A percentile compares a stretch with the other conserved stretches of the same genome.
phyloP scores from a whole-genome alignment of 2,797 vertebrate genomes.

The Pangasius macronema region DNA sequence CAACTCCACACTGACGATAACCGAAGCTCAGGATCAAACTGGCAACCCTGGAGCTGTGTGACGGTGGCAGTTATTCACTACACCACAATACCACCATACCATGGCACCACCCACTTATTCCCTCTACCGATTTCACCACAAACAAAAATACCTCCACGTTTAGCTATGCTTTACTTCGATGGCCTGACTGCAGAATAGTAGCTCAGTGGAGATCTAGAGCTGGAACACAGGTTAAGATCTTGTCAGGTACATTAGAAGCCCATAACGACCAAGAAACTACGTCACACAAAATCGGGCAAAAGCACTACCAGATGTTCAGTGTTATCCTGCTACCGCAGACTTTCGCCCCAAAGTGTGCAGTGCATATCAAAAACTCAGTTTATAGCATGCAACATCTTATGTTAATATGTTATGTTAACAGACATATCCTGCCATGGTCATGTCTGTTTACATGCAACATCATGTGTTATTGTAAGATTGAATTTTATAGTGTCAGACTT shows the following conservation, averaged over 20 bases:
- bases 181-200: background rate
- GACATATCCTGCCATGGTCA: background rate
- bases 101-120: background rate
- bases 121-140: slow-evolving; percentile 24
- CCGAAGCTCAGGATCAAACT: background rate
- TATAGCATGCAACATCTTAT: background rate
- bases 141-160: background rate
- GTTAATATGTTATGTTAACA: too few relatives aligned
- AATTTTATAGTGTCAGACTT: background rate
- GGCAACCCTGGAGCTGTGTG: background rate
- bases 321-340: slow-evolving; percentile 26
- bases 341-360: slow-evolving; percentile 8
- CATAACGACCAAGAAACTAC: background rate
- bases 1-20: background rate
- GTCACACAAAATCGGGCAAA: background rate
- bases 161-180: background rate
- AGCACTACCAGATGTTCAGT: slow-evolving; percentile 35
- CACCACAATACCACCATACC: background rate
- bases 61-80: background rate
- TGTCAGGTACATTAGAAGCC: slow-evolving; percentile 20
- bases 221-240: slow-evolving; percentile 22
- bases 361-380: background rate
- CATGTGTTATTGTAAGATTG: background rate
- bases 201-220: background rate
- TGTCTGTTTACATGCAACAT: background rate